Evolutionary conservation across 2,888 invertebrate species (phyloP), one percentile per base, ranked within the genome.

Genomic region (Operophtera brumata): DNA sequence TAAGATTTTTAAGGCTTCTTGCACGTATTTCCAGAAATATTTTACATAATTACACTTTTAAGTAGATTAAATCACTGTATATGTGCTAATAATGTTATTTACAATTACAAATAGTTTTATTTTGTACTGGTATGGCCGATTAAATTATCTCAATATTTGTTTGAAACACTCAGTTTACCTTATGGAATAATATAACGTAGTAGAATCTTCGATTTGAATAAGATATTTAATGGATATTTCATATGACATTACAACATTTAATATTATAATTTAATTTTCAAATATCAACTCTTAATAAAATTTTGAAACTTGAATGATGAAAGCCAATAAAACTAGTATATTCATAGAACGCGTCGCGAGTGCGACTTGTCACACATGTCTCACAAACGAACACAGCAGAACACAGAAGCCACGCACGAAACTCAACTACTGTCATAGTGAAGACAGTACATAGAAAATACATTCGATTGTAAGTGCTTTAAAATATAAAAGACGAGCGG

Each of bases 1-100:
- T 87, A 83, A 78, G 87, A 87, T 88, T 87, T 87, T 89, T 86
- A 90, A 90, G 87, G 88, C 88, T 86, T 82, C 72, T 87, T 85
- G 84, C 83, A 85, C 81, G 83, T 86, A 86, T 80, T 77, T 81
- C 82, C 79, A 80, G 75, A 84, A 75, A 78, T 84, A 82, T 81
- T 80, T 82, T 86, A 85, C 84, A 84, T 82, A 82, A 80, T 83
- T 86, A 85, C 82, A 84, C 70, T 78, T 61, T 81, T 81, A 85
- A 84, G 83, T 87, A 85, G 84, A 78, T 75, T 78, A 75, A 78
- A 79, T 83, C 84, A 85, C 80, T 84, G 84, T 82, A 75, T 72
- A 80, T 75, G 75, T 81, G 78, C 78, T 57, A 53, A 78, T 74
- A 69, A 76, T 80, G 71, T 75, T 87, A 87, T 88, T 80, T 88